These are phyloP conservation scores for Pao palembangensis DNA, from an alignment of 2,113 vertebrate genomes.

Conservation along the genomic window DNA sequence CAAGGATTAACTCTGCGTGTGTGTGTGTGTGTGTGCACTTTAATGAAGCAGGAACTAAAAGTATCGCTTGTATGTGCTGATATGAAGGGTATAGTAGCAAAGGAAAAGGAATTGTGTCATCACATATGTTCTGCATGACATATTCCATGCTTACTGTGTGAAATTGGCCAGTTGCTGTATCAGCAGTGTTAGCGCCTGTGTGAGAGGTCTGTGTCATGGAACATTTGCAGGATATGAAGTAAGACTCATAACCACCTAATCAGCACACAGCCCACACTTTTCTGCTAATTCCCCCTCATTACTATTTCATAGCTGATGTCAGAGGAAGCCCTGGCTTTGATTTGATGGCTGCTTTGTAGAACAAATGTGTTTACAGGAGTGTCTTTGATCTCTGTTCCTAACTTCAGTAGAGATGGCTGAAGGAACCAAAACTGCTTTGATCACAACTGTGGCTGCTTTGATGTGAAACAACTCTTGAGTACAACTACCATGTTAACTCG, in stretches of 20 bases:
- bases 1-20: no score
- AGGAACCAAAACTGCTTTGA: conserved; percentile 34
- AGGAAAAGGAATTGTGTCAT: no score
- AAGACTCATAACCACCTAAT: background rate
- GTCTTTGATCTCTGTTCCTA: conserved; percentile 38
- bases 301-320: conserved; percentile 11
- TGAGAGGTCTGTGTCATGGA: no score
- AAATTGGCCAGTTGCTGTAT: no score
- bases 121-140: no score
- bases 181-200: no score
- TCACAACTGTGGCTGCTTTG: conserved; percentile 44
- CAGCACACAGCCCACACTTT: background rate
- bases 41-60: no score
- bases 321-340: conserved; percentile 4
- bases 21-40: no score
- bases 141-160: no score
- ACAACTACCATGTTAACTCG: conserved; percentile 51
- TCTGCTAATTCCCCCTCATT: conserved; percentile 3
- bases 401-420: conserved; percentile 24
- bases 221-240: no score
- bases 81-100: no score
- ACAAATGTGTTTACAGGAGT: conserved; percentile 30
- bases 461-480: conserved; percentile 63
- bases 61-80: no score
- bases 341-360: conserved; percentile 11